Conservation (phyloP, 2,888 invertebrate genomes). For the Meta bourneti region DNA sequence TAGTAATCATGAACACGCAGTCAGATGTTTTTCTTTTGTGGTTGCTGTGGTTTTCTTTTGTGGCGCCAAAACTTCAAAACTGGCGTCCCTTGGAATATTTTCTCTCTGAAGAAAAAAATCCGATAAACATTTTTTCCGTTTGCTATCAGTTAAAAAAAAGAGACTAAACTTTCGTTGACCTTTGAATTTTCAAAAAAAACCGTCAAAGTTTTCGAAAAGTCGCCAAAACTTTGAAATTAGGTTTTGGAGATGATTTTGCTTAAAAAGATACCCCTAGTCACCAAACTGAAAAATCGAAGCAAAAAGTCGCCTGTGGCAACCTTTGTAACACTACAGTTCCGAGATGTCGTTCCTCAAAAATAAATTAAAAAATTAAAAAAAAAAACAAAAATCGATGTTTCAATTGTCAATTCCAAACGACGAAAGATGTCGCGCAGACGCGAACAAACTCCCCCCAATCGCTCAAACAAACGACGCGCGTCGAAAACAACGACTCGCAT, state of each 20-base stretch:
- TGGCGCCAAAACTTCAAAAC: no score
- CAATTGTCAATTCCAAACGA: neutral
- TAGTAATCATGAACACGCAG: no score
- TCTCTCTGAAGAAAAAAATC: no score
- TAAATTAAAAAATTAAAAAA: neutral
- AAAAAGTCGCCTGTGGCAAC: neutral
- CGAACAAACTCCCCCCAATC: neutral
- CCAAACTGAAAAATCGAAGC: neutral
- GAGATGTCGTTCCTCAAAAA: neutral
- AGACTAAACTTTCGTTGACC: no score
- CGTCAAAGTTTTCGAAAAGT: no score
- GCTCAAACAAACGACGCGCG: neutral
- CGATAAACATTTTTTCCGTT: no score
- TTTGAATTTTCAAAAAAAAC: no score
- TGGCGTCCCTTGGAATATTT: no score
- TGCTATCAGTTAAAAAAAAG: no score
- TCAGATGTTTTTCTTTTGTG: no score
- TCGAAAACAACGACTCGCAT: neutral
- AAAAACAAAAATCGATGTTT: neutral
- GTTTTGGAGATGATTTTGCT: neutral
- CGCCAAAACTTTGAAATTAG: neutral
- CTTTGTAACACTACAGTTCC: neutral
- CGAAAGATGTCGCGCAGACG: neutral
- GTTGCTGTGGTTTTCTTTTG: no score
- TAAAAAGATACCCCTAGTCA: neutral